Base-by-base conservation (phyloP, 2,888 invertebrate genomes). In the Tenthredo scrophulariae region DNA sequence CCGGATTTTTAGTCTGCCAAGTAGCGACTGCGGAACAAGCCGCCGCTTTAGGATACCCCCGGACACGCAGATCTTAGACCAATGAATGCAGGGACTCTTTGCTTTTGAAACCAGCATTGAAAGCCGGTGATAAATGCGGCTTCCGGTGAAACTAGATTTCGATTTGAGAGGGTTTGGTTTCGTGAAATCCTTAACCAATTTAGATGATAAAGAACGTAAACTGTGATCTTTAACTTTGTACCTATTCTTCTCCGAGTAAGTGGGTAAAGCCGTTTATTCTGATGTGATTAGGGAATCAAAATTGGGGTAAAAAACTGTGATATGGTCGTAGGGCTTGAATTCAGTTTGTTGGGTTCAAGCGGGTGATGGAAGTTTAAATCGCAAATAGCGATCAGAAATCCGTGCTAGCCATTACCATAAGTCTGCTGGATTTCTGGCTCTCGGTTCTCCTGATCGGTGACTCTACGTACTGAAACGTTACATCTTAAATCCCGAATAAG, bases 401-500 rank as follows among this genome's bases (percentile, higher is more conserved):
- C 89, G 88, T 86, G 62, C 85, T 46, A 67, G 85, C 89, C 88
- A 89, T 89, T 89, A 89, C 89, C 90, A 88, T 90, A 89, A 90
- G 88, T 90, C 88, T 87, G 87, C 85, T 22, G 82, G 50, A 13
- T 84, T 80, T 50, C 65, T 80, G 65, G 43, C 58, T 54, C 62
- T 84, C 37, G 43, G 70, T 37, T 50, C 40, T 40, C 37, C 80
- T 22, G 80, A 62, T 62, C 40, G 62, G 7, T 62, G 80, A 79
- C 80, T 80, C 80, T 58, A 80, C 77, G 77, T 80, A 80, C 80
- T 40, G 58, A 33, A 67, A 70, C 67, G 72, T 88, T 84, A 87
- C 84, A 88, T 87, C 88, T 90, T 89, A 89, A 90, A 89, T 90
- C 88, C 88, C 88, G 85, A 87, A 87, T 86, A 88, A 89, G 88